Conservation (phyloP, 2,113 vertebrate species). For the Pycnonotus jocosus region DNA sequence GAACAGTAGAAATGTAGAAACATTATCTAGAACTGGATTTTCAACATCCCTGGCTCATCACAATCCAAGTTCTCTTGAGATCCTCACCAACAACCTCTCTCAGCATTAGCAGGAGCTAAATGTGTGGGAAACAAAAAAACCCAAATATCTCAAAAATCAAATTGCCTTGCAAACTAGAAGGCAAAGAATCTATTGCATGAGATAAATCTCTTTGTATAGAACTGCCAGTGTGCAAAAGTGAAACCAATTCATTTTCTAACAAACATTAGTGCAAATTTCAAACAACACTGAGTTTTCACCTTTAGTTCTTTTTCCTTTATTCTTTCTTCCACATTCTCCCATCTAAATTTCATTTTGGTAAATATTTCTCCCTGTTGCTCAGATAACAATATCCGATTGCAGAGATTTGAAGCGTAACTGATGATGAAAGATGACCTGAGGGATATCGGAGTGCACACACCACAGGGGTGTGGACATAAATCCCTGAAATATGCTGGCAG, state of each 20-base stretch:
- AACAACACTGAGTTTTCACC: not conserved
- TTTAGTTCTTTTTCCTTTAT: not conserved
- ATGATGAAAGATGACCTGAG: slow-evolving; percentile 11
- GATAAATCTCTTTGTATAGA: not conserved
- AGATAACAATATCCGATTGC: not conserved
- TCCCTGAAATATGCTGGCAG: not conserved
- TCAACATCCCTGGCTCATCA: not conserved
- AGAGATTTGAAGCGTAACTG: not conserved
- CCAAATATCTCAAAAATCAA: not conserved
- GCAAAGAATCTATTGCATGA: not conserved
- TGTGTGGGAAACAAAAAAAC: not conserved
- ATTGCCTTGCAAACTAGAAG: not conserved
- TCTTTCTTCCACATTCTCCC: not conserved
- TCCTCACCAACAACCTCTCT: not conserved
- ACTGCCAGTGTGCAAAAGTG: not conserved
- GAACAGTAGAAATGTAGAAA: not conserved
- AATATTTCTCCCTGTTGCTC: slow-evolving; percentile 23
- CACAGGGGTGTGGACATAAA: slow-evolving; percentile 33
- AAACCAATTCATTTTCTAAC: not conserved
- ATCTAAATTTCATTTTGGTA: not conserved
- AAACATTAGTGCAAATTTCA: not conserved
- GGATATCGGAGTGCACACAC: not conserved
- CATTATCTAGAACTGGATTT: not conserved
- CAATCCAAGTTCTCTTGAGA: not conserved
- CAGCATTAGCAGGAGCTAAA: not conserved